phyloP scores from a whole-genome alignment of 2,888 invertebrate species.

The Glaucopsyche alexis region DNA sequence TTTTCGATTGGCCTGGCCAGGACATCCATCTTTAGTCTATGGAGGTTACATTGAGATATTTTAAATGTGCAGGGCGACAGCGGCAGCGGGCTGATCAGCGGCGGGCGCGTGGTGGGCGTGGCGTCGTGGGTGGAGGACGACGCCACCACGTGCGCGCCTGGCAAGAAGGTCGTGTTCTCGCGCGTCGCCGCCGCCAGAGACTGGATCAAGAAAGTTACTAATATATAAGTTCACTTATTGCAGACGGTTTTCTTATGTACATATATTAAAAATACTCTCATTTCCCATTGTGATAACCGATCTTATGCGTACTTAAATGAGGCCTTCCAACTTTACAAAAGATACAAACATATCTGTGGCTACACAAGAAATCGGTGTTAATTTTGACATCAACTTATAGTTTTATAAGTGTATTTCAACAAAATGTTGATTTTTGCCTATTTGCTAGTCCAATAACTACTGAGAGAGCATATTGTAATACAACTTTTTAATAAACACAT shows the following conservation, averaged over 20 bases:
- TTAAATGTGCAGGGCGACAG: constrained; percentile 64
- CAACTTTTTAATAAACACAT: constrained; percentile 10
- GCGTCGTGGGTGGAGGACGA: constrained; percentile 73
- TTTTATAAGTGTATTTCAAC: constrained; percentile 1
- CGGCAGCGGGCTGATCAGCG: constrained; percentile 69
- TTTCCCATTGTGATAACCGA: not conserved
- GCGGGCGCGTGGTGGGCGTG: constrained; percentile 56
- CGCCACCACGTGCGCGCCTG: constrained; percentile 58
- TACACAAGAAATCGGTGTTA: not conserved
- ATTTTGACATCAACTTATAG: not conserved
- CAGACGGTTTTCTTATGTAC: not conserved
- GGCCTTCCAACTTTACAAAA: not conserved
- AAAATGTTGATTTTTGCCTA: not conserved
- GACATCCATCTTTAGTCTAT: not conserved
- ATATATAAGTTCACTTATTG: constrained; percentile 40
- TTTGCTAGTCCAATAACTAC: not conserved
- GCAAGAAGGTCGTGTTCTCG: constrained; percentile 64
- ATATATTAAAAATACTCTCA: not conserved
- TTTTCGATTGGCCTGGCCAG: no score
- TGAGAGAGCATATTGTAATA: not conserved
- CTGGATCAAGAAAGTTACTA: constrained; percentile 63
- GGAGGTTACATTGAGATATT: not conserved
- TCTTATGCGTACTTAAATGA: not conserved
- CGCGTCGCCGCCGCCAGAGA: constrained; percentile 55
- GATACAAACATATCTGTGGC: not conserved